Base-by-base conservation (phyloP, 2,888 invertebrate genomes). In the Fragum sueziense region DNA sequence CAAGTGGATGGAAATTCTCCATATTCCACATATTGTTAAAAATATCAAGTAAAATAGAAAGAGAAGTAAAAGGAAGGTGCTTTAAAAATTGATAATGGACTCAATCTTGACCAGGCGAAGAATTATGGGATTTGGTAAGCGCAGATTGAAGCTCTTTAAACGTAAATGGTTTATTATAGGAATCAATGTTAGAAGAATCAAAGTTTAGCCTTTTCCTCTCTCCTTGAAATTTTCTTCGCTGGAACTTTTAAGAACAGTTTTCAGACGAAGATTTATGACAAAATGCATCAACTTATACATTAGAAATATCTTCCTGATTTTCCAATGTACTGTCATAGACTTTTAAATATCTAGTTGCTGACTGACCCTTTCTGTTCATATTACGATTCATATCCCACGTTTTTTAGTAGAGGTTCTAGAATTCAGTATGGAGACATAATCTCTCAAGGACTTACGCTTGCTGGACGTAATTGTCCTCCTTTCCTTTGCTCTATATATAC, bases 71-170 rank as follows among this genome's bases (percentile, higher is more conserved):
- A 54, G 54, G 20, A n/a, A 54, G 22, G 22, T n/a, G 20, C 22
- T 54, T 54, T 22, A 54, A 54, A 54, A 17, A 54, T 22, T 54
- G 54, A 25, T 54, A 54, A 54, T 22, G 22, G 11, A 54, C 54
- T 54, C 22, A 1, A 54, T 54, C 54, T 54, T 2, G 22, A 22
- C 54, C 54, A 54, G 54, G 54, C 7, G 54, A 54, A 54, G 54
- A 54, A 22, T 54, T 25, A 25, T 22, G 20, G 25, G 54, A 20
- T n/a, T 54, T 22, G 25, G 11, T 54, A 20, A 54, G 54, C 20
- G 54, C 54, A n/a, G 54, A 54, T 54, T n/a, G 20, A 11, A n/a
- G 25, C 22, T 54, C 54, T 54, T 54, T 54, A 57, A 57, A 57
- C 1, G 27, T 22, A 29, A 57, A 27, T 1, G 11, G 20, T 27